These are phyloP conservation scores for Cirrhinus mrigala DNA, from an alignment of 2,797 vertebrate genomes.

Conservation along the genomic window DNA sequence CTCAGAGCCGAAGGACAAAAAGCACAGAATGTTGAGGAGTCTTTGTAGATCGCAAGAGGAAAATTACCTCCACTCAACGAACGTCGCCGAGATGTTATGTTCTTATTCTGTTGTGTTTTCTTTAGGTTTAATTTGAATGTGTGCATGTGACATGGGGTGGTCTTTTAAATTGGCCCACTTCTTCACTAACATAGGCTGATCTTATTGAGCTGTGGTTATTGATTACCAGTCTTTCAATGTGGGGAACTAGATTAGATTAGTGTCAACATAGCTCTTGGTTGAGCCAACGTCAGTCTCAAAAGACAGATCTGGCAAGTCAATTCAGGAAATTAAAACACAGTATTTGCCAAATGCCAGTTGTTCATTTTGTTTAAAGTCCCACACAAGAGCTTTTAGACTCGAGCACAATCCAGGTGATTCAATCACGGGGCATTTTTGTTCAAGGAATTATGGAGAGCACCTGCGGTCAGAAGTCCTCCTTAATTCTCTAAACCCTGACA, in stretches of 20 bases:
- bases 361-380: not conserved
- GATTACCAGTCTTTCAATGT: constrained; percentile 18
- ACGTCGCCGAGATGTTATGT: not conserved
- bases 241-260: constrained; percentile 43
- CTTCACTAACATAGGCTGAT: not conserved
- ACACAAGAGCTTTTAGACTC: not conserved
- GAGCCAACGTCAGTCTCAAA: constrained; percentile 7
- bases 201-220: constrained; percentile 39
- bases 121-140: not conserved
- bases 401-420: not conserved
- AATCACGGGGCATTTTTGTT: not conserved
- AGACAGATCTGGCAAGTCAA: constrained; percentile 18
- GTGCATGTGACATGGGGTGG: no score
- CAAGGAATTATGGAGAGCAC: not conserved
- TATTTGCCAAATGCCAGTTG: constrained; percentile 17
- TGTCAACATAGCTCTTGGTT: constrained; percentile 22
- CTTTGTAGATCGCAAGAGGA: not conserved
- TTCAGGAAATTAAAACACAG: constrained; percentile 10
- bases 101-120: not conserved
- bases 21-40: not conserved
- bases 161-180: not conserved
- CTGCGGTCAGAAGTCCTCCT: no score
- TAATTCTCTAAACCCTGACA: not conserved
- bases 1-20: not conserved
- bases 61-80: not conserved